Base-by-base conservation (phyloP, 2,113 vertebrate genomes). In the Chamaetylas fuelleborni region DNA sequence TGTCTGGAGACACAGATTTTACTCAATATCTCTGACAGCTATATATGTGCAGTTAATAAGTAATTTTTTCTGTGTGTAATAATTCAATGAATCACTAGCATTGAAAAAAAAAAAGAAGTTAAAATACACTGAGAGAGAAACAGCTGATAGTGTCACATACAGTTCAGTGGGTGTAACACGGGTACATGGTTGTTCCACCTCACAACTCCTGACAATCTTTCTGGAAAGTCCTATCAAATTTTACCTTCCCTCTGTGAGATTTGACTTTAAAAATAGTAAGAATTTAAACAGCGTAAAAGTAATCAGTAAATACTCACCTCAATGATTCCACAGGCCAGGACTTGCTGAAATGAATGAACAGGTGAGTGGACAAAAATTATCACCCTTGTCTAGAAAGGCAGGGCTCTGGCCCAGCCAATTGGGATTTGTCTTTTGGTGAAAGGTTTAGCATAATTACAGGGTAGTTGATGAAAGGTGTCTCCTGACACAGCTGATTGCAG, bases 391-490 rank as follows among this genome's bases (percentile, higher is more conserved):
- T 89, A 60, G 74, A 92, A 96, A 93, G 93, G 82, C 33, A 94
- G 92, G 80, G 93, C 92, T 90, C 76, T 95, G 47, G 22, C 82
- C 40, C 72, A 90, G 78, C 89, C 96, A 96, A 86, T 96, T 76
- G 81, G 81, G 67, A 56, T 58, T 95, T 87, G 66, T 91, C 84
- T 72, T 88, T 87, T 76, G 34, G 53, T 40, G 60, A 84, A 95
- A 93, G 56, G 73, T 36, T 95, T 95, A 74, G 89, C 81, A 95
- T 97, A 94, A 96, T 96, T 91, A 91, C 11, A 81, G 89, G 82
- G 92, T 88, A 81, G 64, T 10, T 62, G 47, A 76, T 90, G 54
- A 85, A 91, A 94, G 58, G 74, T 92, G 29, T 71, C 79, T 93
- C 20, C 69, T 90, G 91, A 88, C 85, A 80, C 65, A 86, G 58